phyloP scores from a whole-genome alignment of 2,113 vertebrate species.

The Bothrops jararaca region DNA sequence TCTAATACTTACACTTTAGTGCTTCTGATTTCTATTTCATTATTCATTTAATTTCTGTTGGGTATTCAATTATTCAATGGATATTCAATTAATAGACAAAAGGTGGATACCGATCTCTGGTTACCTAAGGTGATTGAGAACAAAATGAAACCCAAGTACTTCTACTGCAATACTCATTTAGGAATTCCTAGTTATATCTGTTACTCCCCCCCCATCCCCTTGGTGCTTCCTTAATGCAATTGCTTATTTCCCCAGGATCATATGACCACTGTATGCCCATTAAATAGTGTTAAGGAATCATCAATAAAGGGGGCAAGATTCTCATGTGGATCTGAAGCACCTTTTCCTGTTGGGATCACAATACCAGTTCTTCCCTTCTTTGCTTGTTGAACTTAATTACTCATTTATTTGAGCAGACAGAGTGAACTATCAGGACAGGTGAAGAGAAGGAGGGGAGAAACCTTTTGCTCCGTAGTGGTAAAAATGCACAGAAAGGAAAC shows the following conservation, averaged over 20 bases:
- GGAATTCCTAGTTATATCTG: background rate
- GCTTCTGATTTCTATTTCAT: background rate
- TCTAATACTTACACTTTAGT: background rate
- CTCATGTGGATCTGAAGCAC: background rate
- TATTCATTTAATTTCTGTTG: background rate
- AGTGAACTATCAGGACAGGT: background rate
- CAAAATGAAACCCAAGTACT: background rate
- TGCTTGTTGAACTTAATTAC: background rate
- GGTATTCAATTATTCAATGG: background rate
- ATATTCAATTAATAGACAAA: background rate
- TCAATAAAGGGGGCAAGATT: background rate
- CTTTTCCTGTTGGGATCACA: background rate
- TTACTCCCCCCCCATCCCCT: background rate
- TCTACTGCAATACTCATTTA: background rate
- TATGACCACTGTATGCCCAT: background rate
- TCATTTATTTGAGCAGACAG: background rate
- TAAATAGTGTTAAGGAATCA: background rate
- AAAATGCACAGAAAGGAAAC: background rate
- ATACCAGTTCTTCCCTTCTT: background rate
- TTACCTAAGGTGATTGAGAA: background rate
- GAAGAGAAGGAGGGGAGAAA: background rate
- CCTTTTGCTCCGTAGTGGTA: background rate
- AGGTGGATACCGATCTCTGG: background rate
- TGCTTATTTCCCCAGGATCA: background rate
- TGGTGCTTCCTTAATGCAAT: background rate